A percentile compares a stretch with the other conserved stretches of the same genome.
phyloP scores from a whole-genome alignment of 2,113 vertebrate genomes.

The Ursus arctos region DNA sequence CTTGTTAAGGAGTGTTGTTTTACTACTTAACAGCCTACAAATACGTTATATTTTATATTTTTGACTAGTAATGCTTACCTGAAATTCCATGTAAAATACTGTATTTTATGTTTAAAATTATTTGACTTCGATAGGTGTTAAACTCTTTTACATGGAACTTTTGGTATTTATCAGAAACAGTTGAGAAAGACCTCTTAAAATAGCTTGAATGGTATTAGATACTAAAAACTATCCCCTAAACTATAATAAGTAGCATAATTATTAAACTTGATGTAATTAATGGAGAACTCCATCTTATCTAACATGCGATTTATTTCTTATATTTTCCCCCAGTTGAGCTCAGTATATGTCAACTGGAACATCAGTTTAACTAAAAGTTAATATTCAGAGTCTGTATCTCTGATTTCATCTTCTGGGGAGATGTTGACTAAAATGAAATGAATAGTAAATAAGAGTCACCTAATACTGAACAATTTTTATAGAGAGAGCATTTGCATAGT shows the following conservation, averaged over 20 bases:
- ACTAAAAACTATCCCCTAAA: slow-evolving; percentile 12
- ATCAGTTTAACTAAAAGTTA: slow-evolving; percentile 11
- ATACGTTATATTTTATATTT: neutral
- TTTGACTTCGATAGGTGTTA: slow-evolving; percentile 20
- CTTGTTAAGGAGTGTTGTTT: neutral
- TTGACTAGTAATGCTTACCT: neutral
- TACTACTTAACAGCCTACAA: neutral
- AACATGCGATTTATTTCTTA: neutral
- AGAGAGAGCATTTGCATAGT: slow-evolving; percentile 11
- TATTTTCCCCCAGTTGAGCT: neutral
- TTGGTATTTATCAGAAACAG: neutral
- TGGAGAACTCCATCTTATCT: neutral
- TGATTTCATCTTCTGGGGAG: slow-evolving; percentile 34
- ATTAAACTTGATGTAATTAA: slow-evolving; percentile 1
- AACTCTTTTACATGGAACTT: neutral
- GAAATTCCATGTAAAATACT: neutral
- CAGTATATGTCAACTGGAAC: neutral
- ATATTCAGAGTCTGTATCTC: neutral
- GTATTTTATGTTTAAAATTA: neutral
- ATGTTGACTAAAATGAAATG: neutral
- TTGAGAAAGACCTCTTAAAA: neutral
- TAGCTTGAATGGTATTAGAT: slow-evolving; percentile 53
- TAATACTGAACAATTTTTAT: neutral
- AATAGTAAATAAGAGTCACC: neutral
- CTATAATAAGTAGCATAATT: slow-evolving; percentile 7